These are phyloP conservation scores for Ormyrus nitidulus DNA, from an alignment of 2,888 invertebrate species.

Conservation along the genomic window DNA sequence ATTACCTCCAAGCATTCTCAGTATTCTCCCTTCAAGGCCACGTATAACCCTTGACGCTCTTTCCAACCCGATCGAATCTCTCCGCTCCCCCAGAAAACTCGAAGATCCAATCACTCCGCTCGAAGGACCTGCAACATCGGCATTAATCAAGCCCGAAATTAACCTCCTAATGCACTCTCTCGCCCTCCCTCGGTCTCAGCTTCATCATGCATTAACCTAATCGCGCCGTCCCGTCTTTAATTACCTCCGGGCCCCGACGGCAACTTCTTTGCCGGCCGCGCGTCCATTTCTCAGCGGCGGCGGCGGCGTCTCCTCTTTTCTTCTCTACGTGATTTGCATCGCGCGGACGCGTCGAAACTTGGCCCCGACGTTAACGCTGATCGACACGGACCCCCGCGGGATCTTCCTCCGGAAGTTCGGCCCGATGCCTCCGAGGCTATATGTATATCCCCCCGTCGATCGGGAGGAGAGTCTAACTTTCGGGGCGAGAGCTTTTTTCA, in stretches of 20 bases:
- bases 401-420: constrained; percentile 1
- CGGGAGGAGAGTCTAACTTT: too few relatives aligned
- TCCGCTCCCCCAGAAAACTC: too few relatives aligned
- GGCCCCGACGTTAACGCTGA: constrained; percentile 2
- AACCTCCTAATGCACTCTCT: background rate
- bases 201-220: constrained; percentile 35
- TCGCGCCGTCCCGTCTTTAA: constrained; percentile 40
- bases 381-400: background rate
- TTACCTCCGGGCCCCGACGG: constrained; percentile 6
- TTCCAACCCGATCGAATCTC: too few relatives aligned
- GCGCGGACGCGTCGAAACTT: constrained; percentile 8
- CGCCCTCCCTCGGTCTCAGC: background rate
- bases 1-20: too few relatives aligned
- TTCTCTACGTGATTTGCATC: constrained; percentile 59
- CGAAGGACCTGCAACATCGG: too few relatives aligned
- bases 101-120: too few relatives aligned
- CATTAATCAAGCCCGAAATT: constrained; percentile 4
- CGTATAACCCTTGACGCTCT: too few relatives aligned
- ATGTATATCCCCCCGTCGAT: background rate
- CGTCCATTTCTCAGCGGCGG: constrained; percentile 4
- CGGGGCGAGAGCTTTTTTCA: too few relatives aligned
- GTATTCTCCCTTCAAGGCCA: too few relatives aligned
- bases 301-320: too few relatives aligned
- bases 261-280: constrained; percentile 26
- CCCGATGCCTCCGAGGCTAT: background rate